A percentile compares a stretch with the other conserved stretches of the same genome.
Evolutionary conservation across 1,140 invertebrate genomes (phyloP).

Genomic region (Saccostrea echinata): DNA sequence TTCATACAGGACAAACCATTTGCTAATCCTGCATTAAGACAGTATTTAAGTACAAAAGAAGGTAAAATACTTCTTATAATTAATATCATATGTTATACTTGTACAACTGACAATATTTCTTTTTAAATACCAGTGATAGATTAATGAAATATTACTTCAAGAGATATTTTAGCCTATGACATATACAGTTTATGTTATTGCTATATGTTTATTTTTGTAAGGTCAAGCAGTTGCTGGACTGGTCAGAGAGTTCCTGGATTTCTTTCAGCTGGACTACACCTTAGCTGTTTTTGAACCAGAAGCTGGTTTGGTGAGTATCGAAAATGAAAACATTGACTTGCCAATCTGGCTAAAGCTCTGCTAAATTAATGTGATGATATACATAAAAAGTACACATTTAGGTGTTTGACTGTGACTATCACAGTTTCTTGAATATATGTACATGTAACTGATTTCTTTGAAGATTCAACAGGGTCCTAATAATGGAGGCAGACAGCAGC

Average conservation of each 20-base stretch:
- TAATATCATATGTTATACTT: background rate
- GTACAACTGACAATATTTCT: too few relatives aligned
- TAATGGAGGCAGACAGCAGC: conserved; percentile 56
- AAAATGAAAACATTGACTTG: too few relatives aligned
- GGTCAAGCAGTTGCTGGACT: conserved; percentile 85
- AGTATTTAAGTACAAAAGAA: conserved; percentile 84
- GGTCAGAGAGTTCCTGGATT: conserved; percentile 87
- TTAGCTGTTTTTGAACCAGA: conserved; percentile 87
- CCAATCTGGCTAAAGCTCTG: too few relatives aligned
- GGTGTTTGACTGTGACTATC: too few relatives aligned
- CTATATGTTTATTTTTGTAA: conserved; percentile 56
- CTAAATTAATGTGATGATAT: too few relatives aligned
- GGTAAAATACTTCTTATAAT: conserved; percentile 66
- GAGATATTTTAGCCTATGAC: background rate
- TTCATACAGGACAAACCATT: conserved; percentile 83
- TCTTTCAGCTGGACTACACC: conserved; percentile 86
- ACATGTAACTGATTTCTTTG: background rate
- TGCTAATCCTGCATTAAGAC: conserved; percentile 85
- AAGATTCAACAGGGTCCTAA: conserved; percentile 54
- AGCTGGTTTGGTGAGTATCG: conserved; percentile 82
- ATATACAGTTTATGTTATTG: background rate
- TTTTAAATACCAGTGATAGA: too few relatives aligned
- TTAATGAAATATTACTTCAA: too few relatives aligned
- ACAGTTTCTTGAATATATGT: background rate
- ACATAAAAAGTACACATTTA: too few relatives aligned